Percentiles rank a stretch among this genome's conserved stretches.
These are phyloP conservation scores for Dastarcus helophoroides DNA, from an alignment of 2,888 invertebrate species.

Conservation along the genomic window DNA sequence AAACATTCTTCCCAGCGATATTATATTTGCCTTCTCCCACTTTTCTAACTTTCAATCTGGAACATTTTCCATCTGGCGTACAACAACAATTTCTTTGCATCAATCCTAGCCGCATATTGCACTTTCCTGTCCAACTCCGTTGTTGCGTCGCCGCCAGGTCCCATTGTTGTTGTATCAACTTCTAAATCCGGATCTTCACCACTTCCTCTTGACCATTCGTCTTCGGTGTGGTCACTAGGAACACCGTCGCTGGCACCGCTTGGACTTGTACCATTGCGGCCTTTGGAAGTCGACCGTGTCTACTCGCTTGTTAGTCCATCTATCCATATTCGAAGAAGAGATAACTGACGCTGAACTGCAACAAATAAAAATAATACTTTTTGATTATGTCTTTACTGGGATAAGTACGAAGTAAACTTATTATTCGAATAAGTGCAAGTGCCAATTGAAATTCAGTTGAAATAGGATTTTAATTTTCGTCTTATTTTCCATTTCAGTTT, in stretches of 20 bases:
- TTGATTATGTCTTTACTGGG: too few species aligned
- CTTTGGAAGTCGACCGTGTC: constrained; percentile 26
- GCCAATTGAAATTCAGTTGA: too few species aligned
- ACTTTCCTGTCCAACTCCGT: constrained; percentile 65
- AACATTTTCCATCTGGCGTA: constrained; percentile 56
- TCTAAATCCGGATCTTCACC: constrained; percentile 56
- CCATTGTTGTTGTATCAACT: constrained; percentile 39
- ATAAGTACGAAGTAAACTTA: too few species aligned
- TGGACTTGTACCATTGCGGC: constrained; percentile 22
- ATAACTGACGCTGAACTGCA: constrained; percentile 32
- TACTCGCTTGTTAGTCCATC: constrained; percentile 27
- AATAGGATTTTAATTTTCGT: too few species aligned
- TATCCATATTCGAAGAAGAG: constrained; percentile 23
- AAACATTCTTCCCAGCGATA: constrained; percentile 77
- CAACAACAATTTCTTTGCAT: constrained; percentile 67
- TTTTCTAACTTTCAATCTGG: constrained; percentile 63
- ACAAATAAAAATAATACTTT: too few species aligned
- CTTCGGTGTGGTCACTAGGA: constrained; percentile 52
- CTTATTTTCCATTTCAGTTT: too few species aligned
- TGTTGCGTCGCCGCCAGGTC: constrained; percentile 30
- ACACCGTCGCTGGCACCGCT: constrained; percentile 45
- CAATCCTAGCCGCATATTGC: constrained; percentile 55
- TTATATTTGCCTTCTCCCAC: constrained; percentile 79
- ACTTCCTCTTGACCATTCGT: constrained; percentile 60
- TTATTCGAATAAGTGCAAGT: too few species aligned